These are phyloP conservation scores for Pan troglodytes DNA, from an alignment of 2,113 vertebrate species.

Conservation along the genomic window NHGRI_mPanTro3-v2.1_pri NC_072417.2:89911001-89911500, in stretches of 20 bases:
- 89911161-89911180: slow-evolving; percentile 93
- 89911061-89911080: slow-evolving; percentile 98
- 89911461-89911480: neutral
- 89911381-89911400: neutral
- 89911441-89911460: neutral
- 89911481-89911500: neutral
- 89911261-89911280: fast-evolving
- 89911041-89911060: slow-evolving; percentile 97
- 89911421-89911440: neutral
- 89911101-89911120: slow-evolving; percentile 97
- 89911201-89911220: slow-evolving; percentile 87
- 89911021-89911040: slow-evolving; percentile 87
- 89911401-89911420: fast-evolving
- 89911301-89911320: neutral
- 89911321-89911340: neutral
- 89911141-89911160: slow-evolving; percentile 92
- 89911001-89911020: neutral
- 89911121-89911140: slow-evolving; percentile 99
- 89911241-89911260: neutral
- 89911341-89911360: neutral
- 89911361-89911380: fast-evolving
- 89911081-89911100: slow-evolving; percentile 96
- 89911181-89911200: slow-evolving; percentile 97
- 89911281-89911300: fast-evolving
- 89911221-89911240: fast-evolving